Evolutionary conservation across 1,140 invertebrate genomes (phyloP).

Genomic region (Cherax quadricarinatus): DNA sequence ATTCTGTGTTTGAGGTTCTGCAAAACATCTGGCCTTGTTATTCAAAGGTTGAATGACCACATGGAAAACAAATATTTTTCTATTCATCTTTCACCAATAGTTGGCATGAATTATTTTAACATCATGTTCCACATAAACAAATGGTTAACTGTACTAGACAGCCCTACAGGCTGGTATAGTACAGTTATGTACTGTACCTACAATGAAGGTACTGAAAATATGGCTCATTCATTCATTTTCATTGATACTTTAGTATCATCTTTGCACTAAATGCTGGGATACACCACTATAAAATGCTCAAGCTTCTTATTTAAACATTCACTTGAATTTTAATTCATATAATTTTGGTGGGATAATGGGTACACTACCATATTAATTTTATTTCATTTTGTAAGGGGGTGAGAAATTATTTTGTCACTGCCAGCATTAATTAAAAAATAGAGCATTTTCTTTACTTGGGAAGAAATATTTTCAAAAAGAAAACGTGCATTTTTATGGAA

Average conservation of each 20-base stretch:
- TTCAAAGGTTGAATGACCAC: neutral
- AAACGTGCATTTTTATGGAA: neutral
- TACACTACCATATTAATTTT: neutral
- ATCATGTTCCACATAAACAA: neutral
- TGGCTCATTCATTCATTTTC: neutral
- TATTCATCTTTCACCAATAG: neutral
- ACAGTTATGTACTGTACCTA: neutral
- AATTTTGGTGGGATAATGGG: neutral
- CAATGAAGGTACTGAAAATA: neutral
- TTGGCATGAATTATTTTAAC: neutral
- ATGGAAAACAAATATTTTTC: neutral
- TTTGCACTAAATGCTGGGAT: slow-evolving; percentile 14
- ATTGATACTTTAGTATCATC: neutral
- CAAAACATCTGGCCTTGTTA: neutral
- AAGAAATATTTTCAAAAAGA: neutral
- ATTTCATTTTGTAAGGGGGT: neutral
- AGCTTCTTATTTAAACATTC: slow-evolving; percentile 28
- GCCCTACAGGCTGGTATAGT: neutral
- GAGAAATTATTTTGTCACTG: neutral
- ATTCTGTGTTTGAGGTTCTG: neutral
- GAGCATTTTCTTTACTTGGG: no score
- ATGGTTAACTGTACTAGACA: neutral
- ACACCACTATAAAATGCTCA: slow-evolving; percentile 25
- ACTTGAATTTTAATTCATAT: neutral
- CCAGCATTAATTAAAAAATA: no score